Conservation (phyloP, 2,113 vertebrate genomes). For the Lucifuga dentata region DNA sequence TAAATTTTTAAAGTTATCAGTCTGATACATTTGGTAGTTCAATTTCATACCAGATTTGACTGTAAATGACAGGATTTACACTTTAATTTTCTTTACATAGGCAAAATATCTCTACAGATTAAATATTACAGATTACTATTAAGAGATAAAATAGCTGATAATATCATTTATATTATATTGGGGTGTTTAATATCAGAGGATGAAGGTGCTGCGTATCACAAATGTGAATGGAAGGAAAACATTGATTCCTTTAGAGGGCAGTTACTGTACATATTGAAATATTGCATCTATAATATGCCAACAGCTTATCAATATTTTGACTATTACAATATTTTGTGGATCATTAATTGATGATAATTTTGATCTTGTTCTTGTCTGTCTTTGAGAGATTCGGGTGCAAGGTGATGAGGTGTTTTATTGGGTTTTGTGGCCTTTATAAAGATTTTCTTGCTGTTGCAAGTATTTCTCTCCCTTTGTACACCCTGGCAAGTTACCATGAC, state of each 20-base stretch:
- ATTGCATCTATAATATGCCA: too few relatives aligned
- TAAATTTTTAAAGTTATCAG: conserved; percentile 14
- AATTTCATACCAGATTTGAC: conserved; percentile 57
- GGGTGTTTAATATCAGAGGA: too few relatives aligned
- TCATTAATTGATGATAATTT: neutral
- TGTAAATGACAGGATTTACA: conserved; percentile 25
- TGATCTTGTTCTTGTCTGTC: neutral
- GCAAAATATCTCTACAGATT: conserved; percentile 9
- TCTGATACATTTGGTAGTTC: conserved; percentile 13
- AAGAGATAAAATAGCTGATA: too few relatives aligned
- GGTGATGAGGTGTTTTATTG: neutral
- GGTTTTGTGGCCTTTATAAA: conserved; percentile 3
- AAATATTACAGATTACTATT: neutral
- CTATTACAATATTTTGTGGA: neutral
- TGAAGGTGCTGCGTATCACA: too few relatives aligned
- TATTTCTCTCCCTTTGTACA: neutral
- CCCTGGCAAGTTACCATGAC: conserved; percentile 39
- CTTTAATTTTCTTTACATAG: neutral
- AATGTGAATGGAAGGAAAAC: too few relatives aligned
- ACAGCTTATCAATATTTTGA: conserved; percentile 19
- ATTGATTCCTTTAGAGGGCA: too few relatives aligned
- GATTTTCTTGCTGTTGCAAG: conserved; percentile 10
- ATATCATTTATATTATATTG: too few relatives aligned
- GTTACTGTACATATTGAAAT: too few relatives aligned
- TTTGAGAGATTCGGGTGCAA: conserved; percentile 3